These are phyloP conservation scores for Trichacis sp. DNA, from an alignment of 2,888 invertebrate genomes.

Conservation along the genomic window DNA sequence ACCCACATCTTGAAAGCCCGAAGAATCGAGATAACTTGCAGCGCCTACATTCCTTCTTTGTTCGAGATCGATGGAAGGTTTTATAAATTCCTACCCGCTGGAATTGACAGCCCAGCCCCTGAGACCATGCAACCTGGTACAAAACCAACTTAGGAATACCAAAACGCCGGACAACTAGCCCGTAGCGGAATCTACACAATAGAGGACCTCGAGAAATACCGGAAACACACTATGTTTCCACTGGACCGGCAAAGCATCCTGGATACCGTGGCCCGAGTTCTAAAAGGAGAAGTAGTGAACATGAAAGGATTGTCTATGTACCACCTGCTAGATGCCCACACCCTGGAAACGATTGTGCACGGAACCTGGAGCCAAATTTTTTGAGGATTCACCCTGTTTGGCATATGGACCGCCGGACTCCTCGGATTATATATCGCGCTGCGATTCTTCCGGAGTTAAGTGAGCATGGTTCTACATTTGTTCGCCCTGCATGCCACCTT, in stretches of 20 bases:
- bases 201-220: constrained; percentile 11
- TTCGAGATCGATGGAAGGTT: constrained; percentile 32
- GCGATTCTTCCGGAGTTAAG: too few species aligned
- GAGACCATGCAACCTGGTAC: constrained; percentile 2
- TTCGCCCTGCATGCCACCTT: too few species aligned
- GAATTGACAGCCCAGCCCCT: too few species aligned
- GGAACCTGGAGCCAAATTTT: too few species aligned
- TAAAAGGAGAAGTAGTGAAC: neutral
- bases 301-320: constrained; percentile 3
- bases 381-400: too few species aligned
- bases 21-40: constrained; percentile 39
- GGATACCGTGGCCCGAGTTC: neutral
- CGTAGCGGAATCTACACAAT: constrained; percentile 21
- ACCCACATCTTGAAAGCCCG: too few species aligned
- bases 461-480: too few species aligned
- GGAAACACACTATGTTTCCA: constrained; percentile 25
- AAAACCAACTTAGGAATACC: constrained; percentile 10
- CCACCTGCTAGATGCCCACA: constrained; percentile 12
- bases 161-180: constrained; percentile 3
- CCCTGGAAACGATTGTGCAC: too few species aligned
- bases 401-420: too few species aligned
- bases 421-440: too few species aligned
- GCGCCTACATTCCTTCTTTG: too few species aligned
- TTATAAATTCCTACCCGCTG: constrained; percentile 11
- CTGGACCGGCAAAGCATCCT: too few species aligned